Evolutionary conservation across 2,888 invertebrate species (phyloP), one percentile per base, ranked within the genome.

Genomic region (Zygaena filipendulae): DNA sequence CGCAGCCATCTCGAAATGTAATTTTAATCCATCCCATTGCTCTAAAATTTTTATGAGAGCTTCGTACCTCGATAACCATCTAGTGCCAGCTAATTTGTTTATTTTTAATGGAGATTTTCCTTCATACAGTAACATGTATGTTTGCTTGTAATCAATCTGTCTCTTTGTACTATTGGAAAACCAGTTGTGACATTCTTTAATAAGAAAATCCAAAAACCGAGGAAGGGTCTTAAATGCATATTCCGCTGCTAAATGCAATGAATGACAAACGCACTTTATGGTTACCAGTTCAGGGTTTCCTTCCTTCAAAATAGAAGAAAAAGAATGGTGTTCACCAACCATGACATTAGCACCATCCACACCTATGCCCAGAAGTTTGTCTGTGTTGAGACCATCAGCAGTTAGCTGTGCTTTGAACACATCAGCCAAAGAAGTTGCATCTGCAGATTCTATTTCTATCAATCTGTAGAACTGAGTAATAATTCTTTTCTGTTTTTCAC

Each of bases 11-110:
- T 30, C 39, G 24, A 49, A 52, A 21, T 43, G 41, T 9, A 49
- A 25, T 33, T 47, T 29, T 12, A 52, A 34, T 19, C 39, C 36
- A 7, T 52, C 47, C 52, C 47, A 49, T 25, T 52, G 50, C 2
- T 51, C 39, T 3, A 42, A 33, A 13, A 49, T 45, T 13, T 42
- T 38, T 5, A 11, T 26, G 13, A 45, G 24, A 33, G 45, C 46
- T 23, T 26, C n/a, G 23, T 28, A 35, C 4, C 36, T 33, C 18
- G 31, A 39, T n/a, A 35, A 34, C 42, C 43, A 47, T 8, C 43
- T 38, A 5, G 43, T 45, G 13, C 37, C 40, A n/a, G 41, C 39
- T 3, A 47, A 29, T 26, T 39, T 39, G 24, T 33, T 28, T 3
- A 41, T 35, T 38, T 45, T 44, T 32, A 38, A 39, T 8, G 36